Base-by-base conservation (phyloP, 2,888 invertebrate genomes). In the Acronicta aceris region DNA sequence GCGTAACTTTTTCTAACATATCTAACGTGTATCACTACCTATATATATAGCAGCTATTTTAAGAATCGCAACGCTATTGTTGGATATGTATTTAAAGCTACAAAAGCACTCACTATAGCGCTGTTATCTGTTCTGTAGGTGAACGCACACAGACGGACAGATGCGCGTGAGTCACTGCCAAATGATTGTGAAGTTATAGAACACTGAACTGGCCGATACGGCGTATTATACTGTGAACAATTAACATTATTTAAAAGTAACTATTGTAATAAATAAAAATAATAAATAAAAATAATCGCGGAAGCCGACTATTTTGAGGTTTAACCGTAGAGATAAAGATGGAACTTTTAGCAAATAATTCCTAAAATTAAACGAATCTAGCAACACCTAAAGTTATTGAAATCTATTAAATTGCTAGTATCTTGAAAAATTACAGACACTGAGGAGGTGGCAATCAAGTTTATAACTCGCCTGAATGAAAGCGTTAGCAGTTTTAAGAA, bases 51-150 rank as follows among this genome's bases (percentile, higher is more conserved):
- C 12, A 36, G 6, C 7, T 38, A 38, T 38, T 38, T 38, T 38
- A n/a, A 38, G 38, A n/a, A 38, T 8, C 38, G 38, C 38, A n/a
- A 38, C 38, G n/a, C 38, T n/a, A 38, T n/a, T 38, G n/a, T 13
- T 36, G 13, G 5, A 13, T 36, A 36, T 7, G 38, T 38, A 33
- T 38, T 38, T 38, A 38, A 8, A 38, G 21, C 30, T 64, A 59
- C 51, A 54, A 30, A 3, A 38, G 50, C 16, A 36, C 42, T 13
- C 51, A 45, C 8, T 16, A 10, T 33, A 21, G 16, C 16, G n/a
- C 30, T 42, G 27, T 65, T 69, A 69, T 69, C 71, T 47, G 60
- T 70, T 41, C 47, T 56, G 49, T 71, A 60, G 53, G 46, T 56
- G 27, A 43, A 55, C 41, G 30, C 30, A 52, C 43, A 64, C 43